A percentile compares a stretch with the other conserved stretches of the same genome.
Conservation (phyloP, 2,113 vertebrate genomes). For the Zosterops hypoxanthus region DNA sequence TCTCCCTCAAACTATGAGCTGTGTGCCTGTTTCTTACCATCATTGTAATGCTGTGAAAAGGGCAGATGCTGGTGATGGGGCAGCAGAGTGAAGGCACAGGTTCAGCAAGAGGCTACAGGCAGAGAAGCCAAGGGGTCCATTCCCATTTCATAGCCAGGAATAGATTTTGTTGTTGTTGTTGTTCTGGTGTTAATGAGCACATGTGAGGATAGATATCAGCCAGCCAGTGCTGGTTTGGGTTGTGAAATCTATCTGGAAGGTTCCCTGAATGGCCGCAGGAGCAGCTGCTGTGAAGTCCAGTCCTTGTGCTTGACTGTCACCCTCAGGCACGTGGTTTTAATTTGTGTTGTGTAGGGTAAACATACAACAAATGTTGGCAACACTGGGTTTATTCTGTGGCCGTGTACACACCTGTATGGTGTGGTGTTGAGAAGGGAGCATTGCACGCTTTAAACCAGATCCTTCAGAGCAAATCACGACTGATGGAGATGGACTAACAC, state of each 20-base stretch:
- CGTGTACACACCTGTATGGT: not conserved
- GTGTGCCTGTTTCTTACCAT: not conserved
- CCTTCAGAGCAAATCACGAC: not conserved
- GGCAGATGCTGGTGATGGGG: not conserved
- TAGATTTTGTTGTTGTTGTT: not conserved
- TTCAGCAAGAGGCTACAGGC: not conserved
- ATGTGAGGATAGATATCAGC: not conserved
- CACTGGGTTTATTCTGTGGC: not conserved
- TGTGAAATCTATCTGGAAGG: not conserved
- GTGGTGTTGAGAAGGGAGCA: not conserved
- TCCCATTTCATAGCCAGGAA: not conserved
- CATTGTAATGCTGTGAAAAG: not conserved
- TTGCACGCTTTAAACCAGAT: not conserved
- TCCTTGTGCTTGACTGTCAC: not conserved
- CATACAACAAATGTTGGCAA: not conserved
- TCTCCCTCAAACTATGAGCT: not conserved
- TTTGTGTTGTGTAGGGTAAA: not conserved
- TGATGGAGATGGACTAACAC: not conserved
- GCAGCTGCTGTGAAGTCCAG: rapidly evolving
- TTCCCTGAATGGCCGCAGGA: not conserved
- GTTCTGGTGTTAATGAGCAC: not conserved
- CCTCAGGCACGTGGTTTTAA: not conserved
- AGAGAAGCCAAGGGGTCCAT: not conserved
- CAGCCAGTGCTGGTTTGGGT: not conserved
- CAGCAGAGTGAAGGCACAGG: not conserved